These are phyloP conservation scores for Tortricodes alternella DNA, from an alignment of 2,888 invertebrate genomes.

Conservation along the genomic window DNA sequence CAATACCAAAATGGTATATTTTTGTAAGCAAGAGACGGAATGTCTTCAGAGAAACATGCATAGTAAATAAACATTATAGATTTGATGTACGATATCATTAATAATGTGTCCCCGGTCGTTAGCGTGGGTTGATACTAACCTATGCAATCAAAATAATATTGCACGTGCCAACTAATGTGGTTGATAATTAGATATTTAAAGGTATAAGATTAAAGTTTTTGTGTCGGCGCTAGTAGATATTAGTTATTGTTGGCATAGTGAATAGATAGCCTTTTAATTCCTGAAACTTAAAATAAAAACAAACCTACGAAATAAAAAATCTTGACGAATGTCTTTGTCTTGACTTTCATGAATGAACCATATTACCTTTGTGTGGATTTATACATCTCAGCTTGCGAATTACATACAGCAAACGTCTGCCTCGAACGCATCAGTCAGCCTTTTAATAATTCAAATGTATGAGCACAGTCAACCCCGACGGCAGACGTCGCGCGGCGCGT, in stretches of 20 bases:
- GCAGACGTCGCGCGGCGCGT: conserved; percentile 23
- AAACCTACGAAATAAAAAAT: too few species aligned
- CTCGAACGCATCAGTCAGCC: conserved; percentile 28
- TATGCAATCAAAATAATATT: neutral
- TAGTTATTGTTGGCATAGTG: too few species aligned
- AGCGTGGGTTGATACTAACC: conserved; percentile 2
- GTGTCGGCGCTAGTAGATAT: too few species aligned
- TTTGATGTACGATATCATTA: conserved; percentile 3
- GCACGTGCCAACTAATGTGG: neutral
- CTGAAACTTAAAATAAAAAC: too few species aligned
- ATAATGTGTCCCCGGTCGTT: neutral
- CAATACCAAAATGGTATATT: too few species aligned
- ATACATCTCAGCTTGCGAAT: conserved; percentile 17
- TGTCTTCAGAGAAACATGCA: neutral
- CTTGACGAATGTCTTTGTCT: conserved; percentile 27
- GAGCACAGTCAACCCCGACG: conserved; percentile 8
- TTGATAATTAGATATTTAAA: neutral
- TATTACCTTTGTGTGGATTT: conserved; percentile 10
- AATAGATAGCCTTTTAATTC: too few species aligned
- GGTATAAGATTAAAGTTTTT: too few species aligned
- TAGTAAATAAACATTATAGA: conserved; percentile 1
- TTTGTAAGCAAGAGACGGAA: too few species aligned
- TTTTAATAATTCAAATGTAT: conserved; percentile 33
- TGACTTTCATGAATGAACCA: conserved; percentile 17
- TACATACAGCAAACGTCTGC: conserved; percentile 22